phyloP scores from a whole-genome alignment of 2,797 vertebrate species.

The Danio aesculapii region DNA sequence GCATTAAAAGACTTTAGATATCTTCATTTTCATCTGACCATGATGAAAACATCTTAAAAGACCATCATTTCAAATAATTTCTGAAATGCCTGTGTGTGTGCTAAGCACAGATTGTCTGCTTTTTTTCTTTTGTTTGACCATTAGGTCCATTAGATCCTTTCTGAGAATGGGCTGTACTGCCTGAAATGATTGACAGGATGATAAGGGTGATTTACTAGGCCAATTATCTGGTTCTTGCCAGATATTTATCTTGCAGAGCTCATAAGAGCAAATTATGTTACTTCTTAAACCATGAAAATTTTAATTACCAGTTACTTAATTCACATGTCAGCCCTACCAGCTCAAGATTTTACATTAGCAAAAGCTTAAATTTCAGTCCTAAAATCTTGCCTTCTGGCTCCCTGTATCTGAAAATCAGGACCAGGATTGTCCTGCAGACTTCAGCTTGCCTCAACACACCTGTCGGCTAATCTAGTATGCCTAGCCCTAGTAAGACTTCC shows the following conservation, averaged over 20 bases:
- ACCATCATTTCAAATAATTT: background rate
- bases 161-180: background rate
- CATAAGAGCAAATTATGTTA: background rate
- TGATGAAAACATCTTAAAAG: background rate
- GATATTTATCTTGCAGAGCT: background rate
- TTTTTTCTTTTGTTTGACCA: background rate
- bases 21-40: background rate
- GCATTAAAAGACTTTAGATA: background rate
- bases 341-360: background rate
- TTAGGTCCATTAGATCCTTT: background rate
- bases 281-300: background rate
- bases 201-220: background rate
- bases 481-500: no score
- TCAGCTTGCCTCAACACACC: no score
- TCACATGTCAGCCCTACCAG: background rate
- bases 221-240: background rate
- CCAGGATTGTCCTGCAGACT: no score
- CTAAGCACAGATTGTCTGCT: background rate
- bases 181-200: background rate
- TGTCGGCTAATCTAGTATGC: no score
- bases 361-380: background rate
- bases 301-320: background rate
- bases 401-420: no score
- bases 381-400: background rate
- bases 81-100: background rate